phyloP scores from a whole-genome alignment of 2,888 invertebrate species.

The Caenorhabditis plicata region DNA sequence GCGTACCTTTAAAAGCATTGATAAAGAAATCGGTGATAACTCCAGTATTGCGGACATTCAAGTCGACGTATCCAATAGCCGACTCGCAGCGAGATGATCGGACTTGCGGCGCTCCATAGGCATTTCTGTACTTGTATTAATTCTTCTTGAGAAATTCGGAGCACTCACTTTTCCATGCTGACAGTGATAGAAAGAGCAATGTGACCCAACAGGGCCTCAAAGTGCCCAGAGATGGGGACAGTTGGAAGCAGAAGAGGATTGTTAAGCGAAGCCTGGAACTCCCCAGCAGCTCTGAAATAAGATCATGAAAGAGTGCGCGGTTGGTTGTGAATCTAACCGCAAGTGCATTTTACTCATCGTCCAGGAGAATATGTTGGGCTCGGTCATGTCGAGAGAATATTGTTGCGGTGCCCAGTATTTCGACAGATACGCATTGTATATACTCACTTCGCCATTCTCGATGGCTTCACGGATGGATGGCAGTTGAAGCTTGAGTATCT shows the following conservation, averaged over 20 bases:
- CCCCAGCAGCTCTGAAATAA: conserved; percentile 56
- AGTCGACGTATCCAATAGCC: conserved; percentile 62
- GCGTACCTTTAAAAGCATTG: conserved; percentile 61
- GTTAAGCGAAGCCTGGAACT: conserved; percentile 61
- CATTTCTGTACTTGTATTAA: conserved; percentile 39
- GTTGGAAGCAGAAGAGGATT: conserved; percentile 61
- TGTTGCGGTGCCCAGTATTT: conserved; percentile 65
- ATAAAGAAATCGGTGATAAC: conserved; percentile 65
- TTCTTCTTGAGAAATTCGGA: conserved; percentile 23
- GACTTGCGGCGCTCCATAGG: conserved; percentile 61
- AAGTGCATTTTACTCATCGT: conserved; percentile 65
- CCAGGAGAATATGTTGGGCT: conserved; percentile 63
- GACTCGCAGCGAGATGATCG: conserved; percentile 56
- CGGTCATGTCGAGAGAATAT: conserved; percentile 58
- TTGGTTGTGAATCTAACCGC: no score
- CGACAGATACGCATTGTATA: conserved; percentile 58
- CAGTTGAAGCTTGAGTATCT: conserved; percentile 58
- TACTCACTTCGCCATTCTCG: conserved; percentile 63
- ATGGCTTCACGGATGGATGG: conserved; percentile 62
- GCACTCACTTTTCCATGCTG: conserved; percentile 52
- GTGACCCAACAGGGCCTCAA: conserved; percentile 64
- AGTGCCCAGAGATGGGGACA: conserved; percentile 61
- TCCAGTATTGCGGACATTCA: conserved; percentile 64
- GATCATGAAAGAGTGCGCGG: no score
- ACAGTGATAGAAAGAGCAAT: conserved; percentile 61